Conservation (phyloP, 2,888 invertebrate genomes). For the Hemaris fuciformis region DNA sequence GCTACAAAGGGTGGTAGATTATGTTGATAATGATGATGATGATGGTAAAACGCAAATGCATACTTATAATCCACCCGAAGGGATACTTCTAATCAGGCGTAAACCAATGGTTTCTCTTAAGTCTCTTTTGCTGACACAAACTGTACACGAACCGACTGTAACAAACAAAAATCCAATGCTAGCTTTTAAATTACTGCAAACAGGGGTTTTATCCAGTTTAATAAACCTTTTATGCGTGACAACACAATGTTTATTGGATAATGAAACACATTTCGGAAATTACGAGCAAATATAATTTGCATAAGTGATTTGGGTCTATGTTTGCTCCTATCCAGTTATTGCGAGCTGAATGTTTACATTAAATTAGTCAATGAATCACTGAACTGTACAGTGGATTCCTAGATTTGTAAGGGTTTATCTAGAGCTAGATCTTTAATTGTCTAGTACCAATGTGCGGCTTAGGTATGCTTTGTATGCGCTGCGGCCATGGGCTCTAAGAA, state of each 20-base stretch:
- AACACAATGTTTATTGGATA: not conserved
- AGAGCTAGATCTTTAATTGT: not conserved
- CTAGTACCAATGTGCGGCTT: too few species aligned
- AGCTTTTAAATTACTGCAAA: not conserved
- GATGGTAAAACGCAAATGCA: too few species aligned
- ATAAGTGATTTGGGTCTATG: constrained; percentile 1
- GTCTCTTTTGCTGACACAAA: too few species aligned
- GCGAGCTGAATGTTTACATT: not conserved
- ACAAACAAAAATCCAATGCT: not conserved
- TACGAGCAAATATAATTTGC: not conserved
- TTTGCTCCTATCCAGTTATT: not conserved
- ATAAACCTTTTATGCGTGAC: not conserved
- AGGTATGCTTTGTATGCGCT: too few species aligned
- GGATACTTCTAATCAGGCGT: too few species aligned
- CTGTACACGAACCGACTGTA: too few species aligned
- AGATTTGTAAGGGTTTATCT: not conserved
- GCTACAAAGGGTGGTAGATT: too few species aligned
- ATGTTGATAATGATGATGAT: too few species aligned
- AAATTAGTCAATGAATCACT: not conserved
- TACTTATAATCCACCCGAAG: too few species aligned
- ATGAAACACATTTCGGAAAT: not conserved
- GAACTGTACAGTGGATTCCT: too few species aligned
- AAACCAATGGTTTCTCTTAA: too few species aligned
- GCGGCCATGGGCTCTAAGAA: too few species aligned
- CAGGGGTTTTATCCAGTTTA: not conserved